phyloP scores from a whole-genome alignment of 2,888 invertebrate species.

The Drosophila falleni region DNA sequence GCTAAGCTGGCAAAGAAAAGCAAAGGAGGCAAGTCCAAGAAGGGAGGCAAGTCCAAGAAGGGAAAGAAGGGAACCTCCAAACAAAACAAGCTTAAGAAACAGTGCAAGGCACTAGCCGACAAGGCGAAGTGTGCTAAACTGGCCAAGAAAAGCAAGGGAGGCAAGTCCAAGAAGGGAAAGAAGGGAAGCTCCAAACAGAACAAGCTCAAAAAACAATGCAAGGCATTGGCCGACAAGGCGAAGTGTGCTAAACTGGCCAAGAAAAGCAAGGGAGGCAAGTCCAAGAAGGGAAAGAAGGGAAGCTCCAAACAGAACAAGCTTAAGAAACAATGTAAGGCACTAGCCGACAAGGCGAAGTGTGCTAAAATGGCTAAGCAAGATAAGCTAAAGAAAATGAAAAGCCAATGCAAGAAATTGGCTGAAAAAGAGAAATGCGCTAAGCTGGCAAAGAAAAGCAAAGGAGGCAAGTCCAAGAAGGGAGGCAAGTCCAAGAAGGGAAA shows the following conservation, averaged over 20 bases:
- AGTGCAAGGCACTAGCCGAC: background rate
- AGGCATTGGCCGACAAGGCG: too few relatives aligned
- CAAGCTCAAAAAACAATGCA: conserved; percentile 6
- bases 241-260: background rate
- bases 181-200: background rate
- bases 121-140: background rate
- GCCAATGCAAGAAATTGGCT: conserved; percentile 1
- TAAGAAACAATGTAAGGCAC: background rate
- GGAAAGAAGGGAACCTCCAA: background rate
- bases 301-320: conserved; percentile 1
- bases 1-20: background rate
- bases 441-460: background rate
- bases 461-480: background rate
- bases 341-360: background rate
- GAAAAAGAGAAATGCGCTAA: too few relatives aligned
- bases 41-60: background rate
- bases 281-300: background rate
- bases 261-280: conserved; percentile 1
- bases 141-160: background rate
- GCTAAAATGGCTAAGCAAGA: conserved; percentile 10
- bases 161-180: background rate
- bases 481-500: background rate
- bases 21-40: background rate
- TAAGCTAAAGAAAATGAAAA: background rate
- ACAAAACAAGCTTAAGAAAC: background rate